Evolutionary conservation across 1,140 invertebrate species (phyloP).

Genomic region (Drosophila sproati): DNA sequence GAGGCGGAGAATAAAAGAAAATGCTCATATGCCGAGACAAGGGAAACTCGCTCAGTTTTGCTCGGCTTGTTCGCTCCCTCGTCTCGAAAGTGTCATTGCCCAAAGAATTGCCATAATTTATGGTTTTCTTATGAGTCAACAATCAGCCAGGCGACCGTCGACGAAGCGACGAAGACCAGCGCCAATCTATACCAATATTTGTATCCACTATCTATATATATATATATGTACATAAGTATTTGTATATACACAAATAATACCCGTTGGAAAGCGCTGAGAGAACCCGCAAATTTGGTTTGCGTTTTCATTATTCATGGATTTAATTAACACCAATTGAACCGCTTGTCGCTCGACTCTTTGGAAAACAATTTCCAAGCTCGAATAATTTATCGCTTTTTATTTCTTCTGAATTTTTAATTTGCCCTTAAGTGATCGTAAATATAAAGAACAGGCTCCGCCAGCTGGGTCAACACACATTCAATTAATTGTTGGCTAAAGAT

Average conservation of each 20-base stretch:
- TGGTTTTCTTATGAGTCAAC: slow-evolving; percentile 76
- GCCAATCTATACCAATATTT: slow-evolving; percentile 63
- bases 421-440: slow-evolving; percentile 63
- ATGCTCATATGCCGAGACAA: slow-evolving; percentile 36
- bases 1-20: slow-evolving; percentile 30
- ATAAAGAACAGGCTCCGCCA: slow-evolving; percentile 25
- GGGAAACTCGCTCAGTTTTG: slow-evolving; percentile 45
- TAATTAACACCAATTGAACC: slow-evolving; percentile 85
- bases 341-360: slow-evolving; percentile 77
- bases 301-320: slow-evolving; percentile 84
- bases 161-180: slow-evolving; percentile 22
- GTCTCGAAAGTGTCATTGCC: slow-evolving; percentile 64
- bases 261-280: slow-evolving; percentile 5
- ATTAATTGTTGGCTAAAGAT: slow-evolving; percentile 22
- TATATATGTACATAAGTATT: slow-evolving; percentile 8
- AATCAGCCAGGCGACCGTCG: slow-evolving; percentile 43
- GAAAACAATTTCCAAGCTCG: slow-evolving; percentile 63
- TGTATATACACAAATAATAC: neutral
- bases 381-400: slow-evolving; percentile 71
- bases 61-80: slow-evolving; percentile 52
- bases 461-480: slow-evolving; percentile 13
- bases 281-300: slow-evolving; percentile 63
- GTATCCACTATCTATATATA: slow-evolving; percentile 5
- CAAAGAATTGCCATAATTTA: slow-evolving; percentile 81
- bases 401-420: slow-evolving; percentile 64